Evolutionary conservation across 2,113 vertebrate genomes (phyloP).

Genomic region (Gavialis gangeticus): DNA sequence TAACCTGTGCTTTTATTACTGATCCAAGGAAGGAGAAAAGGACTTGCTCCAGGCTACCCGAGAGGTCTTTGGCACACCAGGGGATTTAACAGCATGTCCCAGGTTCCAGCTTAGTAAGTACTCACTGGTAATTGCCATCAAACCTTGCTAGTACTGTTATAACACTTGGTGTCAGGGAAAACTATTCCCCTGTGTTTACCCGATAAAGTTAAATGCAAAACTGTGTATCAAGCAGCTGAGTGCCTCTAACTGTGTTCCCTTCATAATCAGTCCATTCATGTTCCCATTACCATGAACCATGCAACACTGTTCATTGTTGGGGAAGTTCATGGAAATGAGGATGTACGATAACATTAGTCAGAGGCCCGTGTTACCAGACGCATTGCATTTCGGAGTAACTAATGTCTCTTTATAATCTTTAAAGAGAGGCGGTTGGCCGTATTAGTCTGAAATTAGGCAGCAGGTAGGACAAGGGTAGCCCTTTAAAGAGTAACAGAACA

Average conservation of each 20-base stretch:
- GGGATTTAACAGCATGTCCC: background rate
- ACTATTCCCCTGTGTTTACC: background rate
- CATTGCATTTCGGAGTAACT: background rate
- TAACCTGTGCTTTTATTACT: background rate
- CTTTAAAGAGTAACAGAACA: no score
- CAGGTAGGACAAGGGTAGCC: no score
- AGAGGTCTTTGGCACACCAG: background rate
- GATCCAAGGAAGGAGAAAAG: background rate
- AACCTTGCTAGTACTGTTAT: background rate
- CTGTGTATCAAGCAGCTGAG: background rate
- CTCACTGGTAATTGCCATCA: background rate
- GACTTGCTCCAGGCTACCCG: background rate
- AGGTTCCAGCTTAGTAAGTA: background rate
- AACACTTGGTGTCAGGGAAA: no score
- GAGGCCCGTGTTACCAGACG: background rate
- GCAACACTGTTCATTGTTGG: background rate
- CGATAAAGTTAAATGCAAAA: background rate
- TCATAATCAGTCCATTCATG: background rate
- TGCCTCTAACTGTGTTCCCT: background rate
- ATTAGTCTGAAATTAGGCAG: no score
- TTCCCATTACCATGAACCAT: background rate
- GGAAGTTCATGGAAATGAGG: background rate
- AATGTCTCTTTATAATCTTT: background rate
- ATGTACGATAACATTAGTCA: background rate
- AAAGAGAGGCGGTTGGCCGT: background rate